These are phyloP conservation scores for Uropetala carovei DNA, from an alignment of 2,888 invertebrate genomes.

Conservation along the genomic window DNA sequence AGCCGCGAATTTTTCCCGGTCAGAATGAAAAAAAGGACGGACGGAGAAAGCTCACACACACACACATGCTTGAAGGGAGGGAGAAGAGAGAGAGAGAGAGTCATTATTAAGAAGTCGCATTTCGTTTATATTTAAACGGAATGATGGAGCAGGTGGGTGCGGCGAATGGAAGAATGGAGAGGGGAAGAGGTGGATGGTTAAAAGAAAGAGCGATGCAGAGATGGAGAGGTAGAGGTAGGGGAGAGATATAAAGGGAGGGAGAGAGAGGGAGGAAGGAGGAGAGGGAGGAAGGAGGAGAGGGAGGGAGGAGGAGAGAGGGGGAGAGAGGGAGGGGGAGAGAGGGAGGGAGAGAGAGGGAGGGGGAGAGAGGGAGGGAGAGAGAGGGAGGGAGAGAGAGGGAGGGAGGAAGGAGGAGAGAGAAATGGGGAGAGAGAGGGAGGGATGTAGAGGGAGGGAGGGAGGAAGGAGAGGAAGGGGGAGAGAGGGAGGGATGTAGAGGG, in stretches of 20 bases:
- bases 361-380: too few relatives aligned
- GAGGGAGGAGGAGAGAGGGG: not conserved
- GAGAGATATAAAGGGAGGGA: not conserved
- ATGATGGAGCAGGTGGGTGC: not conserved
- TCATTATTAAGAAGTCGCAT: constrained; percentile 6
- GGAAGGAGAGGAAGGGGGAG: too few relatives aligned
- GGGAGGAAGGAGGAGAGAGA: too few relatives aligned
- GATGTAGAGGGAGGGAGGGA: too few relatives aligned
- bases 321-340: not conserved
- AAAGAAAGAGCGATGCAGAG: not conserved
- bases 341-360: not conserved
- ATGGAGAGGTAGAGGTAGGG: not conserved
- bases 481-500: not conserved
- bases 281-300: not conserved
- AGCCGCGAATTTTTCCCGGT: constrained; percentile 46
- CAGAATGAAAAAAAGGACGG: constrained; percentile 7
- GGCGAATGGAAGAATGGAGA: not conserved
- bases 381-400: too few relatives aligned
- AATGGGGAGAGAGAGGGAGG: too few relatives aligned
- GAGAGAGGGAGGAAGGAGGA: not conserved
- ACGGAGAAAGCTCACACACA: not conserved
- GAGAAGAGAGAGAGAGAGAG: not conserved
- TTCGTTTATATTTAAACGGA: constrained; percentile 6
- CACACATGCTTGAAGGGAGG: not conserved
- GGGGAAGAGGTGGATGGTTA: not conserved